phyloP scores from a whole-genome alignment of 2,888 invertebrate genomes.

The Chesias legatella region DNA sequence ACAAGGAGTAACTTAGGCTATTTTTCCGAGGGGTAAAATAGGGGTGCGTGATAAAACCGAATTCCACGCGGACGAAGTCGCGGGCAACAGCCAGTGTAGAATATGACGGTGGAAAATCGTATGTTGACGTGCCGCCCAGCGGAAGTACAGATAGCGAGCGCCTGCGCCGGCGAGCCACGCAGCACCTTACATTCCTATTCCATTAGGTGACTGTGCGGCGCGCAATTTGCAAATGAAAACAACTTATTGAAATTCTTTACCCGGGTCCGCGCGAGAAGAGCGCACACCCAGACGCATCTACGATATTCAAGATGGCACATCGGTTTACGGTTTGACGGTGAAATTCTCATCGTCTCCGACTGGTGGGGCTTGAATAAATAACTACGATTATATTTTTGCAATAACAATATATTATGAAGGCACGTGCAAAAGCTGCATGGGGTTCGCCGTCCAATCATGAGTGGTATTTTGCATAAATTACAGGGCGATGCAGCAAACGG shows the following conservation, averaged over 20 bases:
- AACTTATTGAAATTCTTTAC: constrained; percentile 79
- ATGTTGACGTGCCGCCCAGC: constrained; percentile 14
- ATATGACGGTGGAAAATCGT: constrained; percentile 10
- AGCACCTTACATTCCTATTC: constrained; percentile 67
- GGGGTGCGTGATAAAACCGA: too few species aligned
- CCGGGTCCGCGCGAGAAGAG: constrained; percentile 50
- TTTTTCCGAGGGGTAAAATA: too few species aligned
- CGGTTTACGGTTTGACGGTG: constrained; percentile 42
- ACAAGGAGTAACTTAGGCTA: too few species aligned
- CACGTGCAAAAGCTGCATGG: constrained; percentile 49
- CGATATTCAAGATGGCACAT: constrained; percentile 55
- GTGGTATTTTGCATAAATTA: constrained; percentile 75
- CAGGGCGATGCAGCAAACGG: constrained; percentile 52
- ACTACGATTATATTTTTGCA: too few species aligned
- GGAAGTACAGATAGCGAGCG: constrained; percentile 20
- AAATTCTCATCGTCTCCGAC: constrained; percentile 33
- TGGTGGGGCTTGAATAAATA: constrained; percentile 14
- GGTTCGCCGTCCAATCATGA: constrained; percentile 61
- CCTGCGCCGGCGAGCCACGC: constrained; percentile 38
- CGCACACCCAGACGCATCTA: constrained; percentile 43
- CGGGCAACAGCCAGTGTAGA: constrained; percentile 3
- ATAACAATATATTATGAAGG: too few species aligned
- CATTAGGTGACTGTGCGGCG: constrained; percentile 74
- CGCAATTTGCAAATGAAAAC: constrained; percentile 80
- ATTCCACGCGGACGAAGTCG: too few species aligned